Base-by-base conservation (phyloP, 2,888 invertebrate genomes). In the Escarpia spicata region DNA sequence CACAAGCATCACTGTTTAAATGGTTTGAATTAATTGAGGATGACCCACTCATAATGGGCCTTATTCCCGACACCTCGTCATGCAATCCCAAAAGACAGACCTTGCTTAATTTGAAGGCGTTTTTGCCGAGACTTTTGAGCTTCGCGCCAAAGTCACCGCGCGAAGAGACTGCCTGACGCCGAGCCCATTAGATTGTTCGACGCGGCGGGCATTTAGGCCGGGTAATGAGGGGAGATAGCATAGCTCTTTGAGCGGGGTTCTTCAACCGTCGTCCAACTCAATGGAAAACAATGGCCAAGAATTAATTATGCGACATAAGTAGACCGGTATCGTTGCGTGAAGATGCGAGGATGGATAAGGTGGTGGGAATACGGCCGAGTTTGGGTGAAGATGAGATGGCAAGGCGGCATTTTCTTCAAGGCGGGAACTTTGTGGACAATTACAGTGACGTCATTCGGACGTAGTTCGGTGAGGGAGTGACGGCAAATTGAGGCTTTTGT, bases 161-260 rank as follows among this genome's bases (percentile, higher is more conserved):
- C 9, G 75, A 3, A 26, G 26, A 19, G 75, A 19, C 75, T 6
- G 75, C 4, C 75, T 26, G 75, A 26, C 75, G 75, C 75, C 75
- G 19, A 26, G 75, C 6, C 75, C 75, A 75, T 75, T 75, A 75
- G 26, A 15, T 75, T 26, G 26, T 6, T 75, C 19, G 75, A 19
- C 75, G 26, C 19, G 75, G 26, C 75, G 26, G 75, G 26, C 75
- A 6, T 75, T 75, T 19, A 75, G 26, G 19, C 19, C 75, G 75
- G 75, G 75, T 75, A 75, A 75, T 75, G 75, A 75, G 75, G 6
- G 75, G 75, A 75, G 75, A 75, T 75, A 75, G 75, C 75, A 75
- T 6, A n/a, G 75, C 52, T 52, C 52, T 52, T 52, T 52, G 52
- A 52, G 10, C 12, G 52, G 52, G 52, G 52, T 75, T 75, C 75